Percentiles rank a stretch among this genome's conserved stretches.
These are phyloP conservation scores for Drosophila acutilabella DNA, from an alignment of 2,888 invertebrate species.

Conservation along the genomic window DNA sequence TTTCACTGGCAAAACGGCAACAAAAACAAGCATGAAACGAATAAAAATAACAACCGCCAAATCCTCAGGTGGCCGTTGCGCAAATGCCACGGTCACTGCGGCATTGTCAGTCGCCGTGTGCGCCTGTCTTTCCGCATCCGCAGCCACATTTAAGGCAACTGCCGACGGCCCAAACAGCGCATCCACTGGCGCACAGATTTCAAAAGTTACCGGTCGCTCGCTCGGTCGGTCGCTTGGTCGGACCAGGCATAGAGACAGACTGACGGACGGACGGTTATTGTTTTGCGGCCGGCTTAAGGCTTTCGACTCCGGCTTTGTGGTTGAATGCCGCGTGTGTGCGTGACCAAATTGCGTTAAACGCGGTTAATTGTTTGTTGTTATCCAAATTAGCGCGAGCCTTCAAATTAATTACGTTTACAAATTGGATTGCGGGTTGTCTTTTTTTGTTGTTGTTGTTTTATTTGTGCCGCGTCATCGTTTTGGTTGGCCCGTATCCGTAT, in stretches of 20 bases:
- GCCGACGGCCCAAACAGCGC: conserved; percentile 27
- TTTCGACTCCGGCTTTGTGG: neutral
- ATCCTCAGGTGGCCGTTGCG: conserved; percentile 74
- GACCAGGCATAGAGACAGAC: neutral
- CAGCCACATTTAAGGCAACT: conserved; percentile 17
- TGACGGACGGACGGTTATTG: neutral
- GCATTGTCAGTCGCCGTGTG: conserved; percentile 61
- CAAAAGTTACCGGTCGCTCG: conserved; percentile 11
- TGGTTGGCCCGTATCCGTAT: neutral
- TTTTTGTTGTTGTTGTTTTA: conserved; percentile 2
- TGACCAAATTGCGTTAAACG: conserved; percentile 49
- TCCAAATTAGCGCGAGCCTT: conserved; percentile 55
- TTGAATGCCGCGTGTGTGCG: conserved; percentile 32
- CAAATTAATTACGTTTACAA: conserved; percentile 67
- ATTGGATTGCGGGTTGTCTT: conserved; percentile 57
- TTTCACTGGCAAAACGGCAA: neutral
- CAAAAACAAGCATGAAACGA: conserved; percentile 1
- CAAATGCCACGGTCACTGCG: conserved; percentile 64
- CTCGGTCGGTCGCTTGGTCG: conserved; percentile 6
- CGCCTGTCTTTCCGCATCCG: conserved; percentile 57
- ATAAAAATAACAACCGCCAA: conserved; percentile 32
- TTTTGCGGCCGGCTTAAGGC: neutral
- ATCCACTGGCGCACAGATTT: conserved; percentile 6
- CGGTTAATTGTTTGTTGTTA: conserved; percentile 46
- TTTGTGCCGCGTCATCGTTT: neutral